Evolutionary conservation across 2,113 vertebrate genomes (phyloP), one percentile per base, ranked within the genome.

Genomic region (Aleadryas rufinucha): DNA sequence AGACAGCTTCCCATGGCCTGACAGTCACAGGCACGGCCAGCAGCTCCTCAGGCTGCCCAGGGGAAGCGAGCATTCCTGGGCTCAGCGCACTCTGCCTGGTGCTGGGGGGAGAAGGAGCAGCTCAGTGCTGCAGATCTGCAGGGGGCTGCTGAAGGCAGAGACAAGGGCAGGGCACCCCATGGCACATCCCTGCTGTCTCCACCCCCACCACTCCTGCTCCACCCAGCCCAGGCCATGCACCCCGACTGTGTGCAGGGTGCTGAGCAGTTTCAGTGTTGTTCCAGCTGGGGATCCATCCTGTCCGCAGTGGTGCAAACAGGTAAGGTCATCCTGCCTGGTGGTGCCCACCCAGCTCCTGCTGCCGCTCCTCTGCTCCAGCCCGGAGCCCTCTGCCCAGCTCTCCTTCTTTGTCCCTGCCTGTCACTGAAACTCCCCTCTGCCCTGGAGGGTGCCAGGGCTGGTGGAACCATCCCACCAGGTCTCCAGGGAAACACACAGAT

Each of bases 61-160:
- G 0, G 53, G 37, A 13, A n/a, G 4, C 0, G 1, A 31, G n/a
- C 31, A 13, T 14, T 49, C 16, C n/a, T 13, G 37, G 39, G 53
- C 69, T 71, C 35, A 33, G 77, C 0, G 0, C 20, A 4, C 33
- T 41, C 69, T 1, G 3, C 10, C 0, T 2, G 27, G 6, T 52
- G n/a, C 45, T 37, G 26, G 24, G 61, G 33, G 7, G 18, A 56
- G 35, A 63, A 30, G 53, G 35, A 23, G 6, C 1, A 13, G 9
- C 47, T 30, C 1, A 0, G 47, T 52, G 53, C 61, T 75, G 76
- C 7, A 4, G 35, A 8, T 17, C 19, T 11, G 27, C 1, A 9
- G 33, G 53, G 14, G 16, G 31, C 41, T 61, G 49, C 52, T 28
- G 57, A 30, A 13, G 41, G 65, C 81, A 82, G 60, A 41, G 24